Base-by-base conservation (phyloP, 2,888 invertebrate genomes). In the Bursaphelenchus okinawaensis region DNA sequence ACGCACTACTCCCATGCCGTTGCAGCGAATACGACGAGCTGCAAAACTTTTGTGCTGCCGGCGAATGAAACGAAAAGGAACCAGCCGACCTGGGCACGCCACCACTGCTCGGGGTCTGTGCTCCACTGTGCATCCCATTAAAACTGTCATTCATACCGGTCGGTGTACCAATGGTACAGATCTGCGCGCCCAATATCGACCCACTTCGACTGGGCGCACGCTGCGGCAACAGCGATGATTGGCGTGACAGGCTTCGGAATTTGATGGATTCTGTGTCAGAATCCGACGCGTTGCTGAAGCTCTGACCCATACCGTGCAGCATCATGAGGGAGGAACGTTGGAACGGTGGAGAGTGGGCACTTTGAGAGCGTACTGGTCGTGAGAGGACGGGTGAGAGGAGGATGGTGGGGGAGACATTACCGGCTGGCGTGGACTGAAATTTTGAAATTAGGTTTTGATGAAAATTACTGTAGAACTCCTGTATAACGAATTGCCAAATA, bases 331-430 rank as follows among this genome's bases (percentile, higher is more conserved):
- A 28, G 8, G 57, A 40, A 29, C 71, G 68, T 22, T 70, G 64
- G 29, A 68, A 70, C 27, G 69, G 68, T 51, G 65, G 56, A n/a
- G 65, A 65, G 7, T 55, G 40, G 31, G 70, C 70, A 22, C 78
- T 78, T 20, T 72, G 73, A 1, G 79, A 79, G 20, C 80, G 73
- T 12, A 80, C 71, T 4, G 80, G 80, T 7, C 80, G 74, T 4
- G 79, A 80, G 20, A 80, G 66, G 16, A 80, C 80, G 7, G 80
- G 80, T 7, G 79, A 79, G 9, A 80, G 73, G n/a, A 80, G 72
- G 19, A 80, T 76, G 16, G 80, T 79, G 19, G 80, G 79, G 50
- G 74, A 73, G 62, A 74, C 74, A 55, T 71, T 70, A 23, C 77
- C 79, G n/a, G 70, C 72, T 0, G 76, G 69, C 29, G 74, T 76